Evolutionary conservation across 2,113 vertebrate genomes (phyloP).

Genomic region (Acanthisitta chloris): DNA sequence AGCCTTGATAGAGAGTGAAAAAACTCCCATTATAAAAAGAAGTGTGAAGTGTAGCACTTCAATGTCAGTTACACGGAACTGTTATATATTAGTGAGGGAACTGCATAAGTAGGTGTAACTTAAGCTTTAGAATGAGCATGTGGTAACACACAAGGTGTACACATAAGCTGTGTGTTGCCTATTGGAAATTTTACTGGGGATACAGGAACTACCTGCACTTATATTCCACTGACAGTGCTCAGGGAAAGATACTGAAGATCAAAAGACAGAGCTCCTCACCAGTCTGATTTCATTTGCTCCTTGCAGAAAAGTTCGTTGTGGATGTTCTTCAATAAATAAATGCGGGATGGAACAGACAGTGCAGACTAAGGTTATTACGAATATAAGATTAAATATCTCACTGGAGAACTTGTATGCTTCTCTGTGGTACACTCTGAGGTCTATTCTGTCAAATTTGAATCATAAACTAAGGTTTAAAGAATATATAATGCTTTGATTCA

Average conservation of each 20-base stretch:
- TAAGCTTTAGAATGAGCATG: not conserved
- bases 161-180: not conserved
- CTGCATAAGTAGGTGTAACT: not conserved
- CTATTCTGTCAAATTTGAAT: not conserved
- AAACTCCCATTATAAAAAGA: not conserved
- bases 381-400: not conserved
- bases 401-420: accelerated
- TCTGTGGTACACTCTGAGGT: not conserved
- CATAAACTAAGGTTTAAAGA: not conserved
- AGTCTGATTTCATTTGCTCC: not conserved
- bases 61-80: not conserved
- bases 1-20: not conserved
- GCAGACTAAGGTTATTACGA: not conserved
- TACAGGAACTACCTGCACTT: not conserved
- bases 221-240: not conserved
- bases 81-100: not conserved
- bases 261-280: not conserved
- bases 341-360: not conserved
- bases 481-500: not conserved
- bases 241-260: not conserved
- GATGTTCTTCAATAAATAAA: not conserved
- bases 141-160: not conserved
- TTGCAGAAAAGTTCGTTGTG: not conserved
- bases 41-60: not conserved
- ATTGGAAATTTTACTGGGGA: not conserved